Evolutionary conservation across 2,797 vertebrate genomes (phyloP).

Genomic region (Arnoldichthys spilopterus): DNA sequence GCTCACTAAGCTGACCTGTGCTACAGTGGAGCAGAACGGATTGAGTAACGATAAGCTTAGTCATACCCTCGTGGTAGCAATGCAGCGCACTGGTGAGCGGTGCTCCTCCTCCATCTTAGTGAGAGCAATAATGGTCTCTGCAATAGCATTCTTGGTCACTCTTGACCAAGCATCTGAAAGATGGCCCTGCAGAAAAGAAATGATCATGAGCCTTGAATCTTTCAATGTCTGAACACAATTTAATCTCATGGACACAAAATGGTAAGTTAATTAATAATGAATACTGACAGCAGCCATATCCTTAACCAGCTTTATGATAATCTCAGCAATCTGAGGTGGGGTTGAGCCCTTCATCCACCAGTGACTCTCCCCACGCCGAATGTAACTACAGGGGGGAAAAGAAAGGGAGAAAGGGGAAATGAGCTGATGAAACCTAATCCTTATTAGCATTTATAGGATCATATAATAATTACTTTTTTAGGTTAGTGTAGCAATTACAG

Average conservation of each 20-base stretch:
- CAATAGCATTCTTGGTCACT: slow-evolving; percentile 98
- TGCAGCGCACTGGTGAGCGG: slow-evolving; percentile 94
- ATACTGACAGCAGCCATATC: slow-evolving; percentile 97
- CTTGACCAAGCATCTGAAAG: slow-evolving; percentile 98
- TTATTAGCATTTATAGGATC: background rate
- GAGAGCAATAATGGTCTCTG: slow-evolving; percentile 98
- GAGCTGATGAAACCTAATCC: background rate
- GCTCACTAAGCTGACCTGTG: slow-evolving; percentile 8
- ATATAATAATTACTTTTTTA: background rate
- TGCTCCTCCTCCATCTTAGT: slow-evolving; percentile 99
- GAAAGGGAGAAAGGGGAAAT: background rate
- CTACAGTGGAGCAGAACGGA: slow-evolving; percentile 19
- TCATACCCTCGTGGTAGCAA: slow-evolving; percentile 94
- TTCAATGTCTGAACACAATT: background rate
- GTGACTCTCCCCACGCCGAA: slow-evolving; percentile 96
- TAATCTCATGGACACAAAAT: background rate
- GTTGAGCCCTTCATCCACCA: slow-evolving; percentile 99
- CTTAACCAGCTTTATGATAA: slow-evolving; percentile 98
- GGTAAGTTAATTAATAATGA: background rate
- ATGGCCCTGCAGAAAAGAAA: slow-evolving; percentile 84
- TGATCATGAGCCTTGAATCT: background rate
- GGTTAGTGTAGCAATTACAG: background rate
- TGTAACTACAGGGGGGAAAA: slow-evolving; percentile 80
- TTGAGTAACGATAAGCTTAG: slow-evolving; percentile 14
- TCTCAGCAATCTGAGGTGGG: slow-evolving; percentile 97